Evolutionary conservation across 2,113 vertebrate genomes (phyloP).

Genomic region (Chaetura pelagica): DNA sequence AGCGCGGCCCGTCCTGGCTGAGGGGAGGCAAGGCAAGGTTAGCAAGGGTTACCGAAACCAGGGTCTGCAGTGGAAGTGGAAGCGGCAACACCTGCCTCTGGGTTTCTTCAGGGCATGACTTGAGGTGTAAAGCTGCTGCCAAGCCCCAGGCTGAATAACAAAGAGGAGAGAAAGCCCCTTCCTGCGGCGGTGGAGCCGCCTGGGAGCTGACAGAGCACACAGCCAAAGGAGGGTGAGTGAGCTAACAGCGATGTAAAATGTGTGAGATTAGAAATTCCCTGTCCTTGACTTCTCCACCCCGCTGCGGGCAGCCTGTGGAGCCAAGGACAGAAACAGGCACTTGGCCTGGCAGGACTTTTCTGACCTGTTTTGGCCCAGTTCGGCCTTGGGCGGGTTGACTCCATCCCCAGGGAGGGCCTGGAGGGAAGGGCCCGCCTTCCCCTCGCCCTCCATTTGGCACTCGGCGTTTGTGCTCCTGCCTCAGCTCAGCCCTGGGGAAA

Average conservation of each 20-base stretch:
- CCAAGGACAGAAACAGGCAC: background rate
- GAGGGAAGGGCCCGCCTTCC: background rate
- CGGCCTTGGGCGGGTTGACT: background rate
- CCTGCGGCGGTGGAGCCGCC: background rate
- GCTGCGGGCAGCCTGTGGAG: background rate
- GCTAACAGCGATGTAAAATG: background rate
- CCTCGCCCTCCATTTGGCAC: rapidly evolving
- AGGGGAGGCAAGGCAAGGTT: background rate
- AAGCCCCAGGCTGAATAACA: background rate
- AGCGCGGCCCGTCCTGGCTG: rapidly evolving
- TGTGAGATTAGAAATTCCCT: background rate
- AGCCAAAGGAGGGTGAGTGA: background rate
- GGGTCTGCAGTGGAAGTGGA: too few species aligned
- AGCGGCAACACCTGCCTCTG: background rate
- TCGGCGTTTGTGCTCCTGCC: background rate
- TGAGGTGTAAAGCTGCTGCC: background rate
- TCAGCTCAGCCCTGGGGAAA: background rate
- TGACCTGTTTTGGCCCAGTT: background rate
- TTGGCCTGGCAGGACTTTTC: background rate
- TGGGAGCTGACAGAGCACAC: background rate
- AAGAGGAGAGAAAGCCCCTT: background rate
- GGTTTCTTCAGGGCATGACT: background rate
- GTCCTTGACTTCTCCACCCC: background rate
- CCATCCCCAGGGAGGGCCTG: background rate
- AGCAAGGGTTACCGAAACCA: background rate